Evolutionary conservation across 2,888 invertebrate species (phyloP), one percentile per base, ranked within the genome.

Genomic region (Prenolepis imparis): DNA sequence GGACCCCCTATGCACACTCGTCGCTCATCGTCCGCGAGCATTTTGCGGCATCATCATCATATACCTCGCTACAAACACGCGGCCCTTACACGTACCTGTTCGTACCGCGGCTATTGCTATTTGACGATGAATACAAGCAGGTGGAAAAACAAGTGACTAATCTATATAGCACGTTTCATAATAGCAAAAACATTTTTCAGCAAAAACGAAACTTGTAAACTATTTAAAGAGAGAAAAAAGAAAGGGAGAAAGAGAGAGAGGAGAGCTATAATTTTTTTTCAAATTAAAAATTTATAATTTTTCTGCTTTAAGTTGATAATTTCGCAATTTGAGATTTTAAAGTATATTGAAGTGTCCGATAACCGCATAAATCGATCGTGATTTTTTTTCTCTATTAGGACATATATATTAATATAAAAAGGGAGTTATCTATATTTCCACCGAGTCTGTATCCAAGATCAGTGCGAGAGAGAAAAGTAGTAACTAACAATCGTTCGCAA

Each of bases 1-100:
- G 39, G n/a, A 1, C 18, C 15, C 12, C 11, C 28, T 67, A n/a
- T 57, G 44, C 68, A 57, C 77, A 18, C 28, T 32, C 57, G 9
- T 11, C 24, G 78, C 74, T 84, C 81, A 55, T 84, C 67, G 36
- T 83, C 74, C 61, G 11, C 24, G 41, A 81, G 81, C 67, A 84
- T 83, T 82, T 74, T 70, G 82, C 64, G 84, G 88, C 80, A 84
- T 81, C 81, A 85, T 88, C 81, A 84, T 88, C 85, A 68, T 52
- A 61, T 52, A n/a, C 67, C 48, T 18, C 41, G 39, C 32, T 57
- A 48, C 67, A 39, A 67, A 73, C 67, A 32, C 67, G 36, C 57
- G 59, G 61, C 18, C n/a, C 48, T 36, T 36, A 36, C 36, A n/a
- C 41, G 68, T 57, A 66, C 64, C 57, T 66, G 82, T 81, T 87